These are phyloP conservation scores for Zosterops borbonicus DNA, from an alignment of 2,113 vertebrate species.

Conservation along the genomic window DNA sequence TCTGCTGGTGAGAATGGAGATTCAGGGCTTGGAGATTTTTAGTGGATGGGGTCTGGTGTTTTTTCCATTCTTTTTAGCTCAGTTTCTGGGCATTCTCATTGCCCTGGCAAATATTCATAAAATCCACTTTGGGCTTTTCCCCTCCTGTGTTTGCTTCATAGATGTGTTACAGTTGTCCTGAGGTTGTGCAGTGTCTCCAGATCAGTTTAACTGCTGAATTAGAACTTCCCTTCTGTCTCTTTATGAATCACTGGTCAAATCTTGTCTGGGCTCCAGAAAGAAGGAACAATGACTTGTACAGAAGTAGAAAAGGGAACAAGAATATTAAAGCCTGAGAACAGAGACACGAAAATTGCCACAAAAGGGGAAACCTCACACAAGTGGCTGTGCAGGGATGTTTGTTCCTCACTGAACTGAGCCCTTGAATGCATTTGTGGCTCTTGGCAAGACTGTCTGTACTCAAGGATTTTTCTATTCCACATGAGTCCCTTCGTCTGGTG, in stretches of 20 bases:
- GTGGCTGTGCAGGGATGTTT: slow-evolving; percentile 3
- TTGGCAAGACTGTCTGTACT: slow-evolving; percentile 59
- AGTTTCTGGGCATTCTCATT: background rate
- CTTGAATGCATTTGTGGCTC: slow-evolving; percentile 48
- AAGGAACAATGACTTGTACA: background rate
- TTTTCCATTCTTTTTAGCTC: background rate
- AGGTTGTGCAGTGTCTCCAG: background rate
- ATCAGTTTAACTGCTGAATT: background rate
- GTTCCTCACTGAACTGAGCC: background rate
- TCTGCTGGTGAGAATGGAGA: background rate
- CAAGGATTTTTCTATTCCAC: slow-evolving; percentile 23
- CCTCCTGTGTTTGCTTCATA: background rate
- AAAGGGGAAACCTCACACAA: slow-evolving; percentile 27
- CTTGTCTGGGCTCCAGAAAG: background rate
- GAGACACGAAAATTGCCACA: background rate
- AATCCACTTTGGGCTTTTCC: background rate
- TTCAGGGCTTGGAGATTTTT: background rate
- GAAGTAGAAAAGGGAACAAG: background rate
- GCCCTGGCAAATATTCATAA: background rate
- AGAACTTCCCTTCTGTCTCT: background rate
- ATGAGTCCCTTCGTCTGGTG: background rate
- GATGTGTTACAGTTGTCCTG: background rate
- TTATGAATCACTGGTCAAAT: background rate
- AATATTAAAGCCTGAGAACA: background rate
- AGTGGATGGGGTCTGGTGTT: background rate